Conservation (phyloP, 2,888 invertebrate genomes). For the Drosophila villosipedis region DNA sequence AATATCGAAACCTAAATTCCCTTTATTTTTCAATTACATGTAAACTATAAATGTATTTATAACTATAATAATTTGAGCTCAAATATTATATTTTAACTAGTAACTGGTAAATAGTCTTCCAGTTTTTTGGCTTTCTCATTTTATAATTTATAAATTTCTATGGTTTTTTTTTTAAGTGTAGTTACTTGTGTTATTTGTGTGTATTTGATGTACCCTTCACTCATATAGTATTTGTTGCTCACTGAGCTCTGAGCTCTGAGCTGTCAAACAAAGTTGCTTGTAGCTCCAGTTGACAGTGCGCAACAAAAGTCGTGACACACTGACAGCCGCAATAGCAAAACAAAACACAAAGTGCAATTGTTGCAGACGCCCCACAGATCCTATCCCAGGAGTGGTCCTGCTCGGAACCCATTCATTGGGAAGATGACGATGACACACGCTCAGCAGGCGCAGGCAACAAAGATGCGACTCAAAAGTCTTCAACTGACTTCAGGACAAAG, state of each 20-base stretch:
- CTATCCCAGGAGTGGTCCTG: not conserved
- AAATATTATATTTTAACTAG: not conserved
- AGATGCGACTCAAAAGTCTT: slow-evolving; percentile 24
- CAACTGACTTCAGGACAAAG: slow-evolving; percentile 36
- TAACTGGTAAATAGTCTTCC: not conserved
- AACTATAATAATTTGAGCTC: not conserved
- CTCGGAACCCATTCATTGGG: slow-evolving; percentile 49
- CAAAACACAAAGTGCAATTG: slow-evolving; percentile 69
- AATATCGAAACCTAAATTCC: too few species aligned
- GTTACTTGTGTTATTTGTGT: not conserved
- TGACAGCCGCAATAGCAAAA: slow-evolving; percentile 52
- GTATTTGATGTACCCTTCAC: slow-evolving; percentile 35
- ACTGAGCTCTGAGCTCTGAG: slow-evolving; percentile 48
- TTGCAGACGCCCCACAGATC: slow-evolving; percentile 37
- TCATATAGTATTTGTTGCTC: slow-evolving; percentile 48
- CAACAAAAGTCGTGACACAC: slow-evolving; percentile 75
- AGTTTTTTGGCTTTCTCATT: not conserved
- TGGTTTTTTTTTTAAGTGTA: slow-evolving; percentile 6
- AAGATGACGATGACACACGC: slow-evolving; percentile 19
- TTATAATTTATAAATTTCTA: not conserved
- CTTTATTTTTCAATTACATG: not conserved
- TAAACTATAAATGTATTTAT: not conserved
- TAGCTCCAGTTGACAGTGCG: slow-evolving; percentile 65
- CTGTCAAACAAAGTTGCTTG: slow-evolving; percentile 75
- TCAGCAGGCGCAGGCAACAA: slow-evolving; percentile 37